These are phyloP conservation scores for Chamaetylas fuelleborni DNA, from an alignment of 2,113 vertebrate genomes.

Conservation along the genomic window DNA sequence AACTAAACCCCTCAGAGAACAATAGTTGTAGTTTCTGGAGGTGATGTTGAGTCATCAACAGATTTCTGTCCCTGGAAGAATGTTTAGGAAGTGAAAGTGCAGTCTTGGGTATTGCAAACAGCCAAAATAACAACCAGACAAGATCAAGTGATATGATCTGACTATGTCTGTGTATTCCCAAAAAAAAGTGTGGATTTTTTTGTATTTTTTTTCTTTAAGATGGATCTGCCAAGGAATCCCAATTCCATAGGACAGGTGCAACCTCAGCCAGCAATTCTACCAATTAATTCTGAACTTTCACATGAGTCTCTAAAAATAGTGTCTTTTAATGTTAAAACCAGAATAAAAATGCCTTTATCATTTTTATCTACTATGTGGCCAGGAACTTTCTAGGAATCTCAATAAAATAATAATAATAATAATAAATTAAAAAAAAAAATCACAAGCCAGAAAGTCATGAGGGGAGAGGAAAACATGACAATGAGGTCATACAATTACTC, in stretches of 20 bases:
- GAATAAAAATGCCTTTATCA: neutral
- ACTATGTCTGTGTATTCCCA: neutral
- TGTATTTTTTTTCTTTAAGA: neutral
- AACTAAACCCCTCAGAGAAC: conserved; percentile 14
- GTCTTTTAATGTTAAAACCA: neutral
- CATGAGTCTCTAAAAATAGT: neutral
- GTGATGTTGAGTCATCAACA: conserved; percentile 47
- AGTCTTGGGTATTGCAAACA: neutral
- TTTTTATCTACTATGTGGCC: neutral
- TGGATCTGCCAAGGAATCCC: neutral
- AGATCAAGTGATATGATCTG: conserved; percentile 47
- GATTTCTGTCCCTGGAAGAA: neutral
- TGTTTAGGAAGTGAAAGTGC: conserved; percentile 68
- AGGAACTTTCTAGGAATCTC: neutral
- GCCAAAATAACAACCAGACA: conserved; percentile 18
- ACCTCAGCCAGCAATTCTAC: neutral
- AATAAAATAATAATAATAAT: neutral
- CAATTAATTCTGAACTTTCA: neutral
- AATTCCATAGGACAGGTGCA: neutral
- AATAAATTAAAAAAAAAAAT: neutral
- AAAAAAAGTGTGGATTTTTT: neutral
- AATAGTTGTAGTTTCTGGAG: conserved; percentile 39
- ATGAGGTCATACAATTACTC: neutral
- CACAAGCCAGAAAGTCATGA: neutral
- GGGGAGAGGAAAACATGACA: neutral